phyloP scores from a whole-genome alignment of 2,888 invertebrate genomes.

The Macrosoma leucophasiata region DNA sequence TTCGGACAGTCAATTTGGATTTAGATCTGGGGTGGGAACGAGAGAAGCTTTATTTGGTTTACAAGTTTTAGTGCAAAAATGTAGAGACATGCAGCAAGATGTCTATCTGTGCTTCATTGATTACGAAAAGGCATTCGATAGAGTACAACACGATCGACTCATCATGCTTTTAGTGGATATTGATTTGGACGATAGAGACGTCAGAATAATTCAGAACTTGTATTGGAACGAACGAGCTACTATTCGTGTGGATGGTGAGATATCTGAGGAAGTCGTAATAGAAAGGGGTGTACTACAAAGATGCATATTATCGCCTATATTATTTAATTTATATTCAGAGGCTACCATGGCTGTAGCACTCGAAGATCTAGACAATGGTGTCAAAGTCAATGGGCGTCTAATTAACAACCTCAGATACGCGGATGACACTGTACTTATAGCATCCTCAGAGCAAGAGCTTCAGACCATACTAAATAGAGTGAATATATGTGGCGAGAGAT shows the following conservation, averaged over 20 bases:
- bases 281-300: constrained; percentile 11
- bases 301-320: constrained; percentile 10
- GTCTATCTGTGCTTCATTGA: constrained; percentile 19
- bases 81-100: constrained; percentile 18
- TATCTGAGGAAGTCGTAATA: constrained; percentile 1
- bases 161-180: constrained; percentile 6
- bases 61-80: constrained; percentile 20
- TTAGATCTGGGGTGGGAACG: constrained; percentile 15
- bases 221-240: constrained; percentile 12
- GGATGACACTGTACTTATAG: constrained; percentile 4
- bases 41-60: constrained; percentile 20
- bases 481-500: constrained; percentile 4
- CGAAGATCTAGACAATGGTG: background rate
- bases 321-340: constrained; percentile 14
- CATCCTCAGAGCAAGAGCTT: constrained; percentile 1
- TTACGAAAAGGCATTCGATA: constrained; percentile 17
- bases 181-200: constrained; percentile 15
- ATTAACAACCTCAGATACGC: constrained; percentile 5
- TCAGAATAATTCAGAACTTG: constrained; percentile 11
- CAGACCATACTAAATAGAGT: constrained; percentile 1
- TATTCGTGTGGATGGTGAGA: constrained; percentile 4
- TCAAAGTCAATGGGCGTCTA: constrained; percentile 1
- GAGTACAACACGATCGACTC: constrained; percentile 5
- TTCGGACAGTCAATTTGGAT: constrained; percentile 18
- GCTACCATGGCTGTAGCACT: constrained; percentile 3